Evolutionary conservation across 2,888 invertebrate species (phyloP), one percentile per base, ranked within the genome.

Genomic region (Drosophila quinaria): DNA sequence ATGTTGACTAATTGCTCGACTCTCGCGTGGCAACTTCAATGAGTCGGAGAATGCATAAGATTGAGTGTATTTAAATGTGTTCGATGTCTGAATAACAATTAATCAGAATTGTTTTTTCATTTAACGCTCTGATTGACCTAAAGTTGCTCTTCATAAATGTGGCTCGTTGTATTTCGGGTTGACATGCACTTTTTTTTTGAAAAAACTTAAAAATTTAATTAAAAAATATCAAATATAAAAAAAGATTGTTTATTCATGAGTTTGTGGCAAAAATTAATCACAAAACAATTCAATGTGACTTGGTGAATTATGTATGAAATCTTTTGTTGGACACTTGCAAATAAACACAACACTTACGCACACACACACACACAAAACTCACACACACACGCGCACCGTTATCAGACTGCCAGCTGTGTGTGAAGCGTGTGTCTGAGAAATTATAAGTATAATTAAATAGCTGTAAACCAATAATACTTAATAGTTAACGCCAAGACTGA

Each of bases 391-490:
- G 11, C 10, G 4, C 13, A 31, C 33, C 60, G 25, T 13, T 44
- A 46, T 61, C 33, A 51, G 47, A 68, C 33, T 55, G 47, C 41
- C 68, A 65, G 51, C 46, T 58, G 66, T 25, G 22, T 22, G 22
- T 4, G 22, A 22, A 35, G 41, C 58, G 54, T 54, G 68, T 46
- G 54, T 49, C 46, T 58, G 19, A 37, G 22, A 11, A 52, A 51
- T 58, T 65, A 54, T 68, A 51, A 52, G 41, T 59, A 49, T n/a
- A 54, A 49, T 64, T 51, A n/a, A 37, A 46, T 33, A 19, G 15
- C 25, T 39, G 47, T 58, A 49, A 42, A 52, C 19, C 33, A 49
- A 55, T 55, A 22, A 29, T n/a, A n/a, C 5, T 37, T 54, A 17
- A 41, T 44, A 33, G 22, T 58, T 46, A 58, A 15, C 31, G 42